phyloP scores from a whole-genome alignment of 2,888 invertebrate genomes.

The Philereme vetulata region DNA sequence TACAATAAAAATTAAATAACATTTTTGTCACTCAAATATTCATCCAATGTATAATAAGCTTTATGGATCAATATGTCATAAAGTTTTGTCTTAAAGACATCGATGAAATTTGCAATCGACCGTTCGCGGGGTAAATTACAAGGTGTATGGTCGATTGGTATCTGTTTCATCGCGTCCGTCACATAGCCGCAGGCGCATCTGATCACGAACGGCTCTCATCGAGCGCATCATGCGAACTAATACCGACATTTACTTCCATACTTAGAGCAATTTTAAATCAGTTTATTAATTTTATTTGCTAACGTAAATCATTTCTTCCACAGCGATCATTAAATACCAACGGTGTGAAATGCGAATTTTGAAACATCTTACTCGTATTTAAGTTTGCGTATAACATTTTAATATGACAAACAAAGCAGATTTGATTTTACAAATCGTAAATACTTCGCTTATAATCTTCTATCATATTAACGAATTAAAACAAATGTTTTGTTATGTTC shows the following conservation, averaged over 20 bases:
- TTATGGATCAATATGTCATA: no score
- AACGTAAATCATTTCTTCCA: not conserved
- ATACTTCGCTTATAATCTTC: slow-evolving; percentile 57
- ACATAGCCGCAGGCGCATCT: slow-evolving; percentile 68
- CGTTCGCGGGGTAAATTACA: slow-evolving; percentile 63
- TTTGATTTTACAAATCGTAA: slow-evolving; percentile 55
- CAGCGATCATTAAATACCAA: no score
- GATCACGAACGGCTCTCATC: slow-evolving; percentile 64
- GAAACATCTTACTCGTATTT: not conserved
- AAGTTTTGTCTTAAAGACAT: no score
- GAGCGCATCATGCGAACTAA: slow-evolving; percentile 66
- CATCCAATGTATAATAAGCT: no score
- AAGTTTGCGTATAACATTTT: not conserved
- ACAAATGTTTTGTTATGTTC: slow-evolving; percentile 73
- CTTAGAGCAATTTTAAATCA: slow-evolving; percentile 30
- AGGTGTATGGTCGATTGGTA: slow-evolving; percentile 63
- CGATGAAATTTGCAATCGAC: slow-evolving; percentile 43
- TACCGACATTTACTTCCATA: slow-evolving; percentile 60
- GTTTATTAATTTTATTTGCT: not conserved
- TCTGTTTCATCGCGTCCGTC: slow-evolving; percentile 69
- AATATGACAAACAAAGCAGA: slow-evolving; percentile 3
- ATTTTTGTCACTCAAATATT: no score
- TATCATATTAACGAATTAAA: slow-evolving; percentile 65
- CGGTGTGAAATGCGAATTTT: no score
- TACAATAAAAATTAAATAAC: no score